Conservation (phyloP, 2,113 vertebrate genomes). For the Lasiurus cinereus region DNA sequence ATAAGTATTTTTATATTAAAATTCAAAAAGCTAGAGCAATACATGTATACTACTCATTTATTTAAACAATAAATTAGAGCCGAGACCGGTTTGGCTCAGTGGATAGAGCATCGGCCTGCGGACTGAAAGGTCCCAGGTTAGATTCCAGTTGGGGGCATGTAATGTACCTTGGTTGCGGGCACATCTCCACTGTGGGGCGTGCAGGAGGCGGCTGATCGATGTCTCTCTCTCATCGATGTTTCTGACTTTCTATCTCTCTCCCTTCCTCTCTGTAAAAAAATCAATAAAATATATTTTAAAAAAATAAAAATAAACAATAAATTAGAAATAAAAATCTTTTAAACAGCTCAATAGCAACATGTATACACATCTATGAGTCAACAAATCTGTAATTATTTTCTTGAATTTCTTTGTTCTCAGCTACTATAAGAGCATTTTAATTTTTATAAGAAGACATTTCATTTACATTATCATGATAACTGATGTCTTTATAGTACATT, state of each 20-base stretch:
- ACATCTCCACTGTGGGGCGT: no score
- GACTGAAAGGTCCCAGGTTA: no score
- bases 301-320: no score
- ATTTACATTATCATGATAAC: neutral
- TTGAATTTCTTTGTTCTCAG: neutral
- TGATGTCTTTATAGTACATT: neutral
- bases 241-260: no score
- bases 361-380: neutral
- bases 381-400: neutral
- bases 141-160: no score
- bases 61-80: neutral
- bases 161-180: no score
- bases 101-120: no score
- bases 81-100: no score
- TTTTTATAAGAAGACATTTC: neutral
- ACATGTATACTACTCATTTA: neutral
- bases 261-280: no score
- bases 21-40: neutral
- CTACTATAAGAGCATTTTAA: neutral
- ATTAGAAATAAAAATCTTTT: neutral
- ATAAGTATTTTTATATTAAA: slow-evolving; percentile 25
- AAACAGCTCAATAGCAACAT: neutral
- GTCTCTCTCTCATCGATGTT: no score
- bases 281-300: no score
- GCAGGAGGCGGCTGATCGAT: no score